A percentile compares a stretch with the other conserved stretches of the same genome.
These are phyloP conservation scores for Amiota minor DNA, from an alignment of 2,888 invertebrate genomes.

Conservation along the genomic window DNA sequence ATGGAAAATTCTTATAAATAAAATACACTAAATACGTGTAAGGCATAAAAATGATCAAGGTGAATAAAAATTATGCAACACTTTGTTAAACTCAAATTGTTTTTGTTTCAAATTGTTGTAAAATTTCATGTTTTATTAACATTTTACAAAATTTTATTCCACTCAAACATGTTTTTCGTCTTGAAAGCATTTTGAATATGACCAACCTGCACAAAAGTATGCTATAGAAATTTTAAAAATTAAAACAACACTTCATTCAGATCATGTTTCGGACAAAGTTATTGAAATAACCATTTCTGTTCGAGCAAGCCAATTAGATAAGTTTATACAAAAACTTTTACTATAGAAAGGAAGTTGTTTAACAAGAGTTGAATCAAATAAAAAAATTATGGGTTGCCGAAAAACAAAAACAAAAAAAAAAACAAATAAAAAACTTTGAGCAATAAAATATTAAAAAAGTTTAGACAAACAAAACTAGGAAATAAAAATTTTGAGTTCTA, in stretches of 20 bases:
- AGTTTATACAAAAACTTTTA: no score
- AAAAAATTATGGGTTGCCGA: no score
- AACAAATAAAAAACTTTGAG: background rate
- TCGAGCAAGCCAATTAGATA: no score
- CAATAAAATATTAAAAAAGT: constrained; percentile 22
- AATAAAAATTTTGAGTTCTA: background rate
- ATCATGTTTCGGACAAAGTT: background rate
- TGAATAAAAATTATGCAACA: constrained; percentile 18
- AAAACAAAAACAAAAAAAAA: background rate
- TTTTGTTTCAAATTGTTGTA: no score
- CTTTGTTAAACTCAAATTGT: background rate
- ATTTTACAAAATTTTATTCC: no score
- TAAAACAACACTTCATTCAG: background rate
- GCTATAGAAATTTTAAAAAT: background rate
- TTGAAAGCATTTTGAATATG: no score
- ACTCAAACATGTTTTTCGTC: no score
- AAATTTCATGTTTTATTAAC: no score
- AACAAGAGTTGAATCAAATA: no score
- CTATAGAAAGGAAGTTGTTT: no score
- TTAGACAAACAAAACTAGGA: background rate
- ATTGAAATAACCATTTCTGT: background rate
- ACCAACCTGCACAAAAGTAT: background rate
- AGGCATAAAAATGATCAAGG: background rate
- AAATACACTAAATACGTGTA: background rate
- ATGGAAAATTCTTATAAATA: background rate